Evolutionary conservation across 2,797 vertebrate species (phyloP).

Genomic region (Phataginus tricuspis): DNA sequence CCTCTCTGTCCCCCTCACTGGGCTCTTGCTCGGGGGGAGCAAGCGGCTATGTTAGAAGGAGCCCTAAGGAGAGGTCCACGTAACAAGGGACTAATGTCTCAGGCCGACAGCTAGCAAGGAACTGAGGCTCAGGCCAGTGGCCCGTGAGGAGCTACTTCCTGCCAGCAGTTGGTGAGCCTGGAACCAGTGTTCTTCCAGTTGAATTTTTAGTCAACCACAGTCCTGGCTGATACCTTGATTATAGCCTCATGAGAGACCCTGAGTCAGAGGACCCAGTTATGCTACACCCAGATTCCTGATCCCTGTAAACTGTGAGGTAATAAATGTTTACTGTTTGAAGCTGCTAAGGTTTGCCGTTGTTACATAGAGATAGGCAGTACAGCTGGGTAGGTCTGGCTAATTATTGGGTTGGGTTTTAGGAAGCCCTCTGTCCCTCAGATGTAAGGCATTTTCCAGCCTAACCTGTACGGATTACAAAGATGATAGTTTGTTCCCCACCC

Average conservation of each 20-base stretch:
- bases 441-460: not conserved
- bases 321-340: not conserved
- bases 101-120: not conserved
- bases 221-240: not conserved
- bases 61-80: not conserved
- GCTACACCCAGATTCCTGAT: not conserved
- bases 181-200: not conserved
- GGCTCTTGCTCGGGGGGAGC: not conserved
- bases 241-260: not conserved
- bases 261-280: not conserved
- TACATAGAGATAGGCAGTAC: not conserved
- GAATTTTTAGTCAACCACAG: not conserved
- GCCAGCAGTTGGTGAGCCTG: too few relatives aligned
- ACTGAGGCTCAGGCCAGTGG: not conserved
- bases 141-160: not conserved
- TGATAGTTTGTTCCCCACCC: not conserved
- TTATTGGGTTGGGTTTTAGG: not conserved
- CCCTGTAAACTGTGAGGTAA: not conserved
- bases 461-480: not conserved
- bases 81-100: not conserved
- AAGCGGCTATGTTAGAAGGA: not conserved
- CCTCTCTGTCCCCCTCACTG: not conserved
- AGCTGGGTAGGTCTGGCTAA: not conserved
- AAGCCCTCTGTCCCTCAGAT: not conserved
- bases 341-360: not conserved